A percentile compares a stretch with the other conserved stretches of the same genome.
Conservation (phyloP, 92 coral and sea anemone genomes). For the Porites rus region DNA sequence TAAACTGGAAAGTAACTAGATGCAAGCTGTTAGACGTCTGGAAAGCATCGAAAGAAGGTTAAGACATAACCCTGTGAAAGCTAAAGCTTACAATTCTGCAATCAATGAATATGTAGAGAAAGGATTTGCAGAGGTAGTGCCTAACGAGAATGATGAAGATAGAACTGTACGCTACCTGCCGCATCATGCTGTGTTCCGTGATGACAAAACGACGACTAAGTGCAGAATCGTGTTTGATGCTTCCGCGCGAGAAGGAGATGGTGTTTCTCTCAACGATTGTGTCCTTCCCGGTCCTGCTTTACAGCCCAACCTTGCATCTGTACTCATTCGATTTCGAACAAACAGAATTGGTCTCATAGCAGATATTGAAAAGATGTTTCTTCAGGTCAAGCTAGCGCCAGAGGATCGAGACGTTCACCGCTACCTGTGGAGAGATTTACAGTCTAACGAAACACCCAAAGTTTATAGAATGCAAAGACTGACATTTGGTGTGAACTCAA, state of each 20-base stretch:
- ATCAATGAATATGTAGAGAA: conserved; percentile 37
- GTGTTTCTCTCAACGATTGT: conserved; percentile 45
- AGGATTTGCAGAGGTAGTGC: conserved; percentile 26
- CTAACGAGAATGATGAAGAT: neutral
- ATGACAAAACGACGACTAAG: conserved; percentile 31
- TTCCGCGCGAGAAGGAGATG: conserved; percentile 26
- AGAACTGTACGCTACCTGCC: conserved; percentile 33
- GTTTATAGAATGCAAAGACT: conserved; percentile 57
- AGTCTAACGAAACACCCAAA: conserved; percentile 20
- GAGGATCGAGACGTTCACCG: conserved; percentile 49
- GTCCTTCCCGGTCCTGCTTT: conserved; percentile 45
- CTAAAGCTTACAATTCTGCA: conserved; percentile 33
- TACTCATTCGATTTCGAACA: conserved; percentile 39
- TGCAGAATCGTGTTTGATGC: conserved; percentile 66
- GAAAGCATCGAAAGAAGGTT: conserved; percentile 36
- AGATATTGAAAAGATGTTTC: conserved; percentile 62
- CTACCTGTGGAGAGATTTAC: conserved; percentile 58
- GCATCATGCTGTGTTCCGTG: conserved; percentile 54
- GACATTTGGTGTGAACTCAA: conserved; percentile 56
- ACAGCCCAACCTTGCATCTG: conserved; percentile 27
- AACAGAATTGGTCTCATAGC: conserved; percentile 44
- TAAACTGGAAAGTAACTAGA: conserved; percentile 24
- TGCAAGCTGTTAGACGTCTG: conserved; percentile 43
- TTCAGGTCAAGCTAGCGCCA: conserved; percentile 44
- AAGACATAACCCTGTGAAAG: conserved; percentile 24